phyloP scores from a whole-genome alignment of 2,797 vertebrate genomes.

The Karalla daura region DNA sequence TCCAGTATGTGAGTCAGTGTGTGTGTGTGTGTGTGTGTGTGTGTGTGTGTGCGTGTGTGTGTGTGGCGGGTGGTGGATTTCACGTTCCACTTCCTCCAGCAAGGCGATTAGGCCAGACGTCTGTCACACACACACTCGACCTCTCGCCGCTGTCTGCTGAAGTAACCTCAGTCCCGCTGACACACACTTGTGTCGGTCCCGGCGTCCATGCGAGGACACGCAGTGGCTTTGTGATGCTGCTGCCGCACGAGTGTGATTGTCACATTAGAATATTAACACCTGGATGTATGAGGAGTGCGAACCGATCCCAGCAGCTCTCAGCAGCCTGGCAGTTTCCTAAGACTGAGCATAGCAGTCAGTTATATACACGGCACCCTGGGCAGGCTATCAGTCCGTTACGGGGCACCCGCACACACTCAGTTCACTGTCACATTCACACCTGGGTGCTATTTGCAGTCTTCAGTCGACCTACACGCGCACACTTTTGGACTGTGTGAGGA shows the following conservation, averaged over 20 bases:
- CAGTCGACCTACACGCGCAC: too few relatives aligned
- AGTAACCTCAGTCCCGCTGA: constrained; percentile 40
- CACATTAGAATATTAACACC: neutral
- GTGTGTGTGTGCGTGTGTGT: constrained; percentile 21
- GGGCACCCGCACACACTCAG: too few relatives aligned
- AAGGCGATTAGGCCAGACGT: constrained; percentile 83
- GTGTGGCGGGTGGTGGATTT: constrained; percentile 77
- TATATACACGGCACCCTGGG: neutral
- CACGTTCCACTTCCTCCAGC: constrained; percentile 82
- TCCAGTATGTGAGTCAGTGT: constrained; percentile 13
- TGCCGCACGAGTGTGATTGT: neutral
- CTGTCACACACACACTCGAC: constrained; percentile 52
- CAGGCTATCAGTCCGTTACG: too few relatives aligned
- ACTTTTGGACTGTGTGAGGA: too few relatives aligned
- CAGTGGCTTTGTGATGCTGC: neutral
- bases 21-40: constrained; percentile 16
- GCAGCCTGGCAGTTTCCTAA: neutral
- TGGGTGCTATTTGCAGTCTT: too few relatives aligned
- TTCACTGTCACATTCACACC: too few relatives aligned
- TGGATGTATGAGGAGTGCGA: neutral
- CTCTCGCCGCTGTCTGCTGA: constrained; percentile 50
- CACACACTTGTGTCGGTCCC: constrained; percentile 19
- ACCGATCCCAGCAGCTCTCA: neutral
- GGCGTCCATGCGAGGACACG: constrained; percentile 25
- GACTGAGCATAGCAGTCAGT: neutral